phyloP scores from a whole-genome alignment of 2,797 vertebrate genomes.

The Acridotheres tristis region DNA sequence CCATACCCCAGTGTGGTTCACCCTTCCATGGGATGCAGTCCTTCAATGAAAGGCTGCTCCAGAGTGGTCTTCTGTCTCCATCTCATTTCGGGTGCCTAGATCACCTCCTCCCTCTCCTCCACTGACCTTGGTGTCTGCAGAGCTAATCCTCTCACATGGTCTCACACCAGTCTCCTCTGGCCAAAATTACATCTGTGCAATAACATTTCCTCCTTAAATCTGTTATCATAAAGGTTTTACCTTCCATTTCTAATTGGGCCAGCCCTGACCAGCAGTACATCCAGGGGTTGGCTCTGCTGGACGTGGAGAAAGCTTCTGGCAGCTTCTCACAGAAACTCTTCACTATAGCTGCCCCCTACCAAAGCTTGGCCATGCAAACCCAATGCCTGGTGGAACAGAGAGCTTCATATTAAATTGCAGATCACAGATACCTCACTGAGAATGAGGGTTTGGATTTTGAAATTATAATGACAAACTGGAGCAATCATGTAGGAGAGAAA shows the following conservation, averaged over 20 bases:
- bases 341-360: too few relatives aligned
- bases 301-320: neutral
- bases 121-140: neutral
- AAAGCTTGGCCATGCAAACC: neutral
- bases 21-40: neutral
- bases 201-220: neutral
- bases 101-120: neutral
- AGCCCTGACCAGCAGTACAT: neutral
- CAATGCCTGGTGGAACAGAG: neutral
- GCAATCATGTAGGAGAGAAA: neutral
- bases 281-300: neutral
- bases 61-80: neutral
- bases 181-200: too few relatives aligned
- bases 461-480: neutral
- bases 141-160: neutral
- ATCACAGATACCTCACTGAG: neutral
- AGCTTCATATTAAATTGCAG: neutral
- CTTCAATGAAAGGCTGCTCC: neutral
- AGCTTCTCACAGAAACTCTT: neutral
- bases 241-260: accelerated
- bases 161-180: neutral
- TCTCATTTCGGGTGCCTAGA: neutral
- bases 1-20: too few relatives aligned
- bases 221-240: neutral
- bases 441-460: neutral